phyloP scores from a whole-genome alignment of 2,113 vertebrate species.

The Apaloderma vittatum region DNA sequence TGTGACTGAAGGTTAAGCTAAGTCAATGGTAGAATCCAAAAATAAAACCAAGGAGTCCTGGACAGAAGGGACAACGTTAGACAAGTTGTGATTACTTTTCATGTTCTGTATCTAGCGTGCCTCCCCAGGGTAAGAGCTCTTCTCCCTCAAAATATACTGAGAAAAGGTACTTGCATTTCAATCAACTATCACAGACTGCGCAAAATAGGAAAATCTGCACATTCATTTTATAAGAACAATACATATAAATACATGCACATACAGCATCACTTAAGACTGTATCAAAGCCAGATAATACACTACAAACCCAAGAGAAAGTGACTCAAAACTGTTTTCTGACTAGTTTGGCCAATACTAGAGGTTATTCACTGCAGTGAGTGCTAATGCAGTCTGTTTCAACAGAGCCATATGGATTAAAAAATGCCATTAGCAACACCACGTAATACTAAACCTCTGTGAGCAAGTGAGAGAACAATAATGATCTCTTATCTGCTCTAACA shows the following conservation, averaged over 20 bases:
- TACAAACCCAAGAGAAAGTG: neutral
- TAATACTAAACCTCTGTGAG: slow-evolving; percentile 4
- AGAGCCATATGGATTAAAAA: slow-evolving; percentile 20
- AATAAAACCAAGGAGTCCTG: neutral
- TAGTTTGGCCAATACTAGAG: neutral
- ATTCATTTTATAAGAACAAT: neutral
- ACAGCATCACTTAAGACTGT: neutral
- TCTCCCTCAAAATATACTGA: neutral
- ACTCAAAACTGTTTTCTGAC: neutral
- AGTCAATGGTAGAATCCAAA: neutral
- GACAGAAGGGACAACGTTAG: neutral
- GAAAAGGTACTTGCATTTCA: neutral
- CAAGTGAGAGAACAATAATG: slow-evolving; percentile 9
- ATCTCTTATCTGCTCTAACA: slow-evolving; percentile 24
- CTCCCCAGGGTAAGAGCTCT: neutral
- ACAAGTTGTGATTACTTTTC: neutral
- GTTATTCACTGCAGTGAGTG: neutral
- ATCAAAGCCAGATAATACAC: neutral
- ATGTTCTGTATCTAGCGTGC: neutral
- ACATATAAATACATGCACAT: neutral
- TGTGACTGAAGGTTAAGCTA: neutral
- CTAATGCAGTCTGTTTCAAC: neutral
- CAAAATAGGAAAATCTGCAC: neutral
- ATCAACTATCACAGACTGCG: neutral
- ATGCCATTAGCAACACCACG: slow-evolving; percentile 10